Conservation (phyloP, 2,888 invertebrate species). For the Coleophora flavipennella region DNA sequence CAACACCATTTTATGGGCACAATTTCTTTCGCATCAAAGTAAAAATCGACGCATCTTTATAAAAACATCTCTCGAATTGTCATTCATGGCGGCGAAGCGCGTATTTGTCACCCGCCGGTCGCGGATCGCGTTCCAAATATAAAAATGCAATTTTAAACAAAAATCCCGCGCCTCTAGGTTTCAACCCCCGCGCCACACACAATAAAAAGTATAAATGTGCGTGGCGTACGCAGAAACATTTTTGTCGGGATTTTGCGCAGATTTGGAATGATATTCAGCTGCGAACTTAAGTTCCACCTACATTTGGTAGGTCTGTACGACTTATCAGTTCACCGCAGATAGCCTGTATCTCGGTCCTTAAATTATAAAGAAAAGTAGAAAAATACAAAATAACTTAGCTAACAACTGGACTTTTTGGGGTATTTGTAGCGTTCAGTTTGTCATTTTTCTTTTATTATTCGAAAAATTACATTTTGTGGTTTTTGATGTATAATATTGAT, state of each 20-base stretch:
- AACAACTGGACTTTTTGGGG: too few relatives aligned
- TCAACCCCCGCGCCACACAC: conserved; percentile 49
- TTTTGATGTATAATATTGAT: too few relatives aligned
- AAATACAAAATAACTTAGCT: too few relatives aligned
- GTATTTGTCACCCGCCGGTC: conserved; percentile 69
- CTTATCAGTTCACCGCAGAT: too few relatives aligned
- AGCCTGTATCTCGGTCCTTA: too few relatives aligned
- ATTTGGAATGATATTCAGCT: too few relatives aligned
- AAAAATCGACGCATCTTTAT: conserved; percentile 63
- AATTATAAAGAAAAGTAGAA: too few relatives aligned
- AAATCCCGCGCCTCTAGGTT: conserved; percentile 48
- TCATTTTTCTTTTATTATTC: too few relatives aligned
- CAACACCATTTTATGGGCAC: conserved; percentile 65
- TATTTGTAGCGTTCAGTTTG: too few relatives aligned
- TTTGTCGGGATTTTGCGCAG: conserved; percentile 16
- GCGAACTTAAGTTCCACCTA: too few relatives aligned
- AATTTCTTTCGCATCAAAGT: conserved; percentile 71
- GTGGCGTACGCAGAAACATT: conserved; percentile 42
- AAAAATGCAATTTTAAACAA: conserved; percentile 73
- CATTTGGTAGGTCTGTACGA: too few relatives aligned
- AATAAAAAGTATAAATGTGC: conserved; percentile 65
- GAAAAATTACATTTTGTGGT: too few relatives aligned
- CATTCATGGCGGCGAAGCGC: conserved; percentile 67
- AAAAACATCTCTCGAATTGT: conserved; percentile 72
- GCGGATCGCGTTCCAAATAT: conserved; percentile 67